These are phyloP conservation scores for Stigmatopora nigra DNA, from an alignment of 2,113 vertebrate species.

Conservation along the genomic window DNA sequence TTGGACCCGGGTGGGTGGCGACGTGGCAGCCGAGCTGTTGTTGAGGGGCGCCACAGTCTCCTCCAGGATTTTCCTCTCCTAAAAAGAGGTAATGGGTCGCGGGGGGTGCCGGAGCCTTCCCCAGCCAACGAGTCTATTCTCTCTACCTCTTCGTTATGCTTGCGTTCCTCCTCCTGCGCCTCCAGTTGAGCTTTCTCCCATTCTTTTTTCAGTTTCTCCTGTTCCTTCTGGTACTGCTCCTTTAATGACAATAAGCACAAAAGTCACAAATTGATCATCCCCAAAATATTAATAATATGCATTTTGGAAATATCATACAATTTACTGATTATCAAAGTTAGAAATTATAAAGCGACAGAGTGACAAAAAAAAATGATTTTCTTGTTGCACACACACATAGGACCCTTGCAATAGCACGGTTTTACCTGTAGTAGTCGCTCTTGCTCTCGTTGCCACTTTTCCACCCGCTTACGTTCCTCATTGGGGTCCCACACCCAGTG, in stretches of 20 bases:
- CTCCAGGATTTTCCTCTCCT: constrained; percentile 91
- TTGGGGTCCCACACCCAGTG: constrained; percentile 97
- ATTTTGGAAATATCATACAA: constrained; percentile 13
- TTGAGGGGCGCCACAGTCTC: constrained; percentile 84
- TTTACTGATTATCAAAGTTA: too few species aligned
- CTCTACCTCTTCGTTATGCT: constrained; percentile 91
- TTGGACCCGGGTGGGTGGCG: constrained; percentile 26
- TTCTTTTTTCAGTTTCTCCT: constrained; percentile 90
- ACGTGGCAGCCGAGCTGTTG: constrained; percentile 13
- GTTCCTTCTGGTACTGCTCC: constrained; percentile 90
- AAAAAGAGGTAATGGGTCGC: constrained; percentile 3
- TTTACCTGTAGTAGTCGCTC: constrained; percentile 92
- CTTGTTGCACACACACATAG: not conserved
- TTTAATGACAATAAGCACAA: constrained; percentile 40
- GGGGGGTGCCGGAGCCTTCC: too few species aligned
- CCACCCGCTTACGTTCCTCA: constrained; percentile 90
- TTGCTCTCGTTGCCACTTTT: constrained; percentile 95
- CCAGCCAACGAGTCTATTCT: too few species aligned
- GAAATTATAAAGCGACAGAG: too few species aligned
- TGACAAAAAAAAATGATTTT: too few species aligned
- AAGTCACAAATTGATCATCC: constrained; percentile 4
- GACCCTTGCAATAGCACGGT: constrained; percentile 10
- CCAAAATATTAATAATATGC: constrained; percentile 14
- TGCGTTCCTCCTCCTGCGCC: constrained; percentile 90
- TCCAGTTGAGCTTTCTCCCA: constrained; percentile 96